Base-by-base conservation (phyloP, 2,113 vertebrate genomes). In the Sorex fumeus region DNA sequence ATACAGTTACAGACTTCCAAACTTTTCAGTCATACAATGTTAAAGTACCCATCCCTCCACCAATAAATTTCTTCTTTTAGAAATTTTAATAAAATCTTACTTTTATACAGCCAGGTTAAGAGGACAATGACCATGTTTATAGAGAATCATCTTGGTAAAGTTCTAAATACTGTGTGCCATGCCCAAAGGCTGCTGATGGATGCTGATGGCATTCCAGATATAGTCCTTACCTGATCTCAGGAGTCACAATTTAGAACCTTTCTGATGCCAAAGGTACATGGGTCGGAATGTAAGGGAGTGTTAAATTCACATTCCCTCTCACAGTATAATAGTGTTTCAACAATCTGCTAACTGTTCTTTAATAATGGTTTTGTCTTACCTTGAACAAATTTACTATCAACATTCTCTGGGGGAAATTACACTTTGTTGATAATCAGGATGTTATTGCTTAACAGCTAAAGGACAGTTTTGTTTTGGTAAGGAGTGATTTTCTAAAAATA, bases 261-360 rank as follows among this genome's bases (percentile, higher is more conserved):
- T 85, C 40, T 87, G 21, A 57, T 89, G 21, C 43, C n/a, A n/a
- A 3, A 71, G 69, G 83, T 69, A 28, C 91, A 62, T 88, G 75
- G 74, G n/a, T 93, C 74, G 64, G 28, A 84, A 83, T 18, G 30
- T 32, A 84, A 53, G 64, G 60, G 47, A 66, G 11, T 36, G 74
- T 80, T 82, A 78, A 78, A 89, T 53, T 91, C 77, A 87, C 34
- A 36, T 83, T 88, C 12, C 3, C 12, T 43, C 6, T 25, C 25
- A 83, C 89, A 88, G 82, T 80, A 94, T 89, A 87, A 43, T 60
- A 91, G 40, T 23, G 30, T n/a, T 90, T 94, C 19, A 89, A 45
- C 40, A 80, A 69, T 76, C 18, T 91, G 43, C 34, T 91, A 74
- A 50, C 76, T 84, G 25, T 62, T 75, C 40, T 82, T 89, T 82